Evolutionary conservation across 2,888 invertebrate genomes (phyloP).

Genomic region (Yponomeuta sedellus): DNA sequence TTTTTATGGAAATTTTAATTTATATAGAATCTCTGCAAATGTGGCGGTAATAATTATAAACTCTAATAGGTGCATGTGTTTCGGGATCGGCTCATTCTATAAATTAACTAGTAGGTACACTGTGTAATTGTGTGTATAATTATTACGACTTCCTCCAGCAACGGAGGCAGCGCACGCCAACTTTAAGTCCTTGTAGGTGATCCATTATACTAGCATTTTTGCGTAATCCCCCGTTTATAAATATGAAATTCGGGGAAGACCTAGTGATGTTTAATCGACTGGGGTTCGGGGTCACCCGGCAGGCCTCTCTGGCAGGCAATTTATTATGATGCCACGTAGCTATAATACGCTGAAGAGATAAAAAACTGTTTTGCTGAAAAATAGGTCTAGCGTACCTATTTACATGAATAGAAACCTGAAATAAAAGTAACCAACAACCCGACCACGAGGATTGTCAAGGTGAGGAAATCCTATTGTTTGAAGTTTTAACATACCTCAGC

Average conservation of each 20-base stretch:
- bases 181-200: slow-evolving; percentile 71
- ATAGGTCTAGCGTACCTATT: no score
- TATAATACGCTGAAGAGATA: not conserved
- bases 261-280: slow-evolving; percentile 75
- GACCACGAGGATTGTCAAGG: no score
- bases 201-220: slow-evolving; percentile 75
- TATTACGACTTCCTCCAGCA: slow-evolving; percentile 16
- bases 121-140: not conserved
- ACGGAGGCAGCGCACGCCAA: slow-evolving; percentile 26
- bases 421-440: no score
- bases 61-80: no score
- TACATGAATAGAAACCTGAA: no score
- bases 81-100: not conserved
- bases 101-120: not conserved
- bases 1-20: no score
- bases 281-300: slow-evolving; percentile 64
- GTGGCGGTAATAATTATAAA: no score
- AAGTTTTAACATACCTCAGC: no score
- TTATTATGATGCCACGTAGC: not conserved
- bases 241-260: slow-evolving; percentile 76
- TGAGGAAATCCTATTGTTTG: no score
- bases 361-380: not conserved
- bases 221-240: slow-evolving; percentile 75
- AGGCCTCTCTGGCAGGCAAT: not conserved
- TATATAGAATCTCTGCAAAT: no score